Conservation (phyloP, 1,140 invertebrate genomes). For the Ips nitidus region DNA sequence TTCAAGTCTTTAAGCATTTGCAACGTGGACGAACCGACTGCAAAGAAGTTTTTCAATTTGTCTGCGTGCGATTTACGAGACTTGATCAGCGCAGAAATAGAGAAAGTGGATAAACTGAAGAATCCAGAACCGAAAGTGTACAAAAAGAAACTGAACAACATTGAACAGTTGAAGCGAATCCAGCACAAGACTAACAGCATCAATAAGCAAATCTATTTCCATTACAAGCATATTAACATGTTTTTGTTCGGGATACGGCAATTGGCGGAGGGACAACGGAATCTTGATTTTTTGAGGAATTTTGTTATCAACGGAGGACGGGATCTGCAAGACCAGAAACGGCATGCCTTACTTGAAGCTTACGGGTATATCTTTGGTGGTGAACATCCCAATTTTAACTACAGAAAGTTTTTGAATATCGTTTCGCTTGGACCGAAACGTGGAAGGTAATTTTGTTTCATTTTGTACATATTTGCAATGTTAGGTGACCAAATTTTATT, state of each 20-base stretch:
- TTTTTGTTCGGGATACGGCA: conserved; percentile 29
- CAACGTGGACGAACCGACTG: conserved; percentile 10
- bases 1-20: neutral
- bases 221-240: conserved; percentile 36
- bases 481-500: neutral
- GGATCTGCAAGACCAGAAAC: conserved; percentile 9
- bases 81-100: conserved; percentile 31
- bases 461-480: neutral
- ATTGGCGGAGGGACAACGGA: conserved; percentile 17
- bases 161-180: conserved; percentile 19
- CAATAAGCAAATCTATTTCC: conserved; percentile 17
- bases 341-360: conserved; percentile 21
- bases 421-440: neutral
- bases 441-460: neutral
- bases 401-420: conserved; percentile 14
- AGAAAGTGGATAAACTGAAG: conserved; percentile 15
- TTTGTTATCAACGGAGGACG: conserved; percentile 9
- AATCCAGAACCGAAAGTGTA: neutral
- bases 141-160: conserved; percentile 28
- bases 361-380: conserved; percentile 37
- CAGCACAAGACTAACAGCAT: conserved; percentile 12
- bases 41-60: conserved; percentile 12
- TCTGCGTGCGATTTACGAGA: conserved; percentile 15
- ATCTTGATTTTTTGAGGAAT: conserved; percentile 31
- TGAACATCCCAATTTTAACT: conserved; percentile 35